phyloP scores from a whole-genome alignment of 1,140 invertebrate species.

The Hypsibius dujardini region DNA sequence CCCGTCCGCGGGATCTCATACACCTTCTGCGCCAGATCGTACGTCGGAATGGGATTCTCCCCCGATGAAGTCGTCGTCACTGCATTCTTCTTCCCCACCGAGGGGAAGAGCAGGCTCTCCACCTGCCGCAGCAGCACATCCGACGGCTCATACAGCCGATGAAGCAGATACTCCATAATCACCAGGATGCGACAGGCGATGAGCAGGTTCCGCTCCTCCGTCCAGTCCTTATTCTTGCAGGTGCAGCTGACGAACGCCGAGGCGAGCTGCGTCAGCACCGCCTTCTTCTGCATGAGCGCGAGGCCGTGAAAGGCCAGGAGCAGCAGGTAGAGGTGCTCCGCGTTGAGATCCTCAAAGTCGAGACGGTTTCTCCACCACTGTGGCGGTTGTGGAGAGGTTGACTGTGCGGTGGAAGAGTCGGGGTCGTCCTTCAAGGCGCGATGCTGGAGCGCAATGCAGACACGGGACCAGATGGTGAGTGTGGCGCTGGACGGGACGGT shows the following conservation, averaged over 20 bases:
- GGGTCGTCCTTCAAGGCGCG: neutral
- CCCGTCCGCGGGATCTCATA: neutral
- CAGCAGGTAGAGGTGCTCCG: conserved; percentile 80
- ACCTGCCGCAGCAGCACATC: conserved; percentile 38
- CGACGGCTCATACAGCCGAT: conserved; percentile 67
- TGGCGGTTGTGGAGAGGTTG: too few relatives aligned
- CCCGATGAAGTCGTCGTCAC: conserved; percentile 18
- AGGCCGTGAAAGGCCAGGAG: conserved; percentile 82
- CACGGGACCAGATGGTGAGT: conserved; percentile 1
- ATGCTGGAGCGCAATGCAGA: neutral
- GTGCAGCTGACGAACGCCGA: conserved; percentile 28
- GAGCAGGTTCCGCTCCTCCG: conserved; percentile 37
- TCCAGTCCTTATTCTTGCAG: conserved; percentile 22
- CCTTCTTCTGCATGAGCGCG: conserved; percentile 87
- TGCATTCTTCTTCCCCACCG: conserved; percentile 52
- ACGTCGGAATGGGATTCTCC: conserved; percentile 18
- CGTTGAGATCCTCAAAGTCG: conserved; percentile 59
- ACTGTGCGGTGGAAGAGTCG: neutral
- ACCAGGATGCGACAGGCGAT: conserved; percentile 62
- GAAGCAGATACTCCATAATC: conserved; percentile 84
- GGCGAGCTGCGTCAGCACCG: conserved; percentile 50
- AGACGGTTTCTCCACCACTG: conserved; percentile 1
- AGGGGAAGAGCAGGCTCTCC: conserved; percentile 19
- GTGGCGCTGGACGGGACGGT: neutral
- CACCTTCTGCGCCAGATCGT: conserved; percentile 11